Evolutionary conservation across 35 echinoderm and acorn worm species (phyloP).

Genomic region (Amphiura filiformis): DNA sequence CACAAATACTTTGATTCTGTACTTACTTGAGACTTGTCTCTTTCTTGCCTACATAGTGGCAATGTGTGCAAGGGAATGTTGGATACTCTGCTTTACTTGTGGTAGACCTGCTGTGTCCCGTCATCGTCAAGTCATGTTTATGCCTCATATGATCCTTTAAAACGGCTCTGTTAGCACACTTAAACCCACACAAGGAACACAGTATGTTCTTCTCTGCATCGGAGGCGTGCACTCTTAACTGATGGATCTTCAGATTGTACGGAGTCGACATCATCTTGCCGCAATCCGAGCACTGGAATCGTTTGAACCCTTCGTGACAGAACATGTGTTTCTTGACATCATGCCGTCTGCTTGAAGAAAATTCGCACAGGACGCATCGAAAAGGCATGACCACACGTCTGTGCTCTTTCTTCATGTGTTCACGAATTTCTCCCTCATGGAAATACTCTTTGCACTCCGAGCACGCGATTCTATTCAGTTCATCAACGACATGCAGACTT

Average conservation of each 20-base stretch:
- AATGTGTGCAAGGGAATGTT: conserved; percentile 56
- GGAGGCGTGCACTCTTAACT: conserved; percentile 66
- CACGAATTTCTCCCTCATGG: background rate
- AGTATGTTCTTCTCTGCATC: conserved; percentile 74
- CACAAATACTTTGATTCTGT: no score
- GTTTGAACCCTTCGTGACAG: conserved; percentile 65
- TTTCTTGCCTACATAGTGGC: conserved; percentile 80
- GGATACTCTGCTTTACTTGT: conserved; percentile 37
- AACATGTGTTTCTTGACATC: conserved; percentile 80
- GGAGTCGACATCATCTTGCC: conserved; percentile 74
- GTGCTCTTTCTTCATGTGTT: conserved; percentile 70
- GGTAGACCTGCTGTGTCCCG: conserved; percentile 15
- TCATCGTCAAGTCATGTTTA: conserved; percentile 66
- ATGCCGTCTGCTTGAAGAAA: conserved; percentile 63
- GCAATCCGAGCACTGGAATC: conserved; percentile 57
- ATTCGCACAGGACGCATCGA: conserved; percentile 74
- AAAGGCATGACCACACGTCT: conserved; percentile 61
- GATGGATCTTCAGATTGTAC: conserved; percentile 86
- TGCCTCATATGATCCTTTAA: conserved; percentile 90
- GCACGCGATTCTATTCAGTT: conserved; percentile 62
- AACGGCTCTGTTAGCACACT: conserved; percentile 81
- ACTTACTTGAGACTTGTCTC: conserved; percentile 61
- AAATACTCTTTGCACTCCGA: conserved; percentile 67
- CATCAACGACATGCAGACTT: conserved; percentile 19
- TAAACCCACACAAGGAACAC: conserved; percentile 58